phyloP scores from a whole-genome alignment of 2,113 vertebrate species.

The Lucifuga dentata region DNA sequence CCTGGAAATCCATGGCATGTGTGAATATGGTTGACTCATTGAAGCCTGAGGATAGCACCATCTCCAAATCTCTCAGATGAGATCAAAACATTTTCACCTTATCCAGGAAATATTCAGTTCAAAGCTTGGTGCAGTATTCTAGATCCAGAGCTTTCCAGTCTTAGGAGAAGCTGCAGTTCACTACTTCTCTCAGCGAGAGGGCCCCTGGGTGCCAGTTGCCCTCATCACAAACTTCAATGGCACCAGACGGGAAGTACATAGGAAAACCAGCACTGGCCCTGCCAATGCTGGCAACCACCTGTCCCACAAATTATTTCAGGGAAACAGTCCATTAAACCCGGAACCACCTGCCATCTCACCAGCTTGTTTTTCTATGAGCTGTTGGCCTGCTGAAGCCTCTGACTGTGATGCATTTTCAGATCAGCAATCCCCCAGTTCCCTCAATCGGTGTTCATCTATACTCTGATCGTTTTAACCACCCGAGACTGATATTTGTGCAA shows the following conservation, averaged over 20 bases:
- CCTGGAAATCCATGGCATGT: constrained; percentile 50
- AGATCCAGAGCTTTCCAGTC: constrained; percentile 1
- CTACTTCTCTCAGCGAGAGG: constrained; percentile 24
- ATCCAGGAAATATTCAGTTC: background rate
- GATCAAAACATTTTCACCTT: constrained; percentile 33
- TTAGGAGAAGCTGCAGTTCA: background rate
- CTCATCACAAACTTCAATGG: constrained; percentile 48
- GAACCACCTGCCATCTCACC: constrained; percentile 58
- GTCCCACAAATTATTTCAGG: constrained; percentile 57
- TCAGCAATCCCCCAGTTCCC: background rate
- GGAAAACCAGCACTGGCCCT: constrained; percentile 35
- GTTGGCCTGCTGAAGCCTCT: constrained; percentile 30
- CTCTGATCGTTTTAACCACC: background rate
- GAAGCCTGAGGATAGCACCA: constrained; percentile 10
- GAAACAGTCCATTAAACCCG: constrained; percentile 60
- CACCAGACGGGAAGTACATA: constrained; percentile 25
- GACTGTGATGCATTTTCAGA: constrained; percentile 1
- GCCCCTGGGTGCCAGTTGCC: constrained; percentile 47
- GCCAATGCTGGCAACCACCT: constrained; percentile 54
- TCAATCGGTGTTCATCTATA: background rate
- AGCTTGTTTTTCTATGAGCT: constrained; percentile 32
- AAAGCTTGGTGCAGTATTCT: constrained; percentile 11
- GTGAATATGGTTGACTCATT: constrained; percentile 52
- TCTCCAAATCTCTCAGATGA: constrained; percentile 38
- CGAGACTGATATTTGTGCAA: background rate